phyloP scores from a whole-genome alignment of 2,113 vertebrate species.

The Dicerorhinus sumatrensis region DNA sequence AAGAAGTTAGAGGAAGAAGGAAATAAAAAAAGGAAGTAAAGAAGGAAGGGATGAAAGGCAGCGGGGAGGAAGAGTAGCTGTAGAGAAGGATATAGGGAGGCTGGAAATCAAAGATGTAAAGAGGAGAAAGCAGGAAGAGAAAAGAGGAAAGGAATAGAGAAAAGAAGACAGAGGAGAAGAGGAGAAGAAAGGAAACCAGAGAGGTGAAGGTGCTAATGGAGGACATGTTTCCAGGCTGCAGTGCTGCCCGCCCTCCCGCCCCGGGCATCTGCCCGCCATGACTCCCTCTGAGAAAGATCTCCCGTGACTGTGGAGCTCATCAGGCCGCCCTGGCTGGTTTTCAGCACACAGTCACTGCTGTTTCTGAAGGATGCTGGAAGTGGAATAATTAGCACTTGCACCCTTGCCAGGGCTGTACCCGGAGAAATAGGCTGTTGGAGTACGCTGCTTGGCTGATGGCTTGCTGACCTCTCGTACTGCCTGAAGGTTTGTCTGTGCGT shows the following conservation, averaged over 20 bases:
- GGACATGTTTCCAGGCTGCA: neutral
- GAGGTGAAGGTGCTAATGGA: neutral
- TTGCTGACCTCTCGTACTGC: neutral
- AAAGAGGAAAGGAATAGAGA: neutral
- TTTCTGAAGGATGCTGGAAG: neutral
- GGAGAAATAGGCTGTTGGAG: neutral
- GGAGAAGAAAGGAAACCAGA: neutral
- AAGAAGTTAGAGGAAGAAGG: neutral
- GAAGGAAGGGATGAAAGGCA: too few relatives aligned
- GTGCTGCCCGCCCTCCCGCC: neutral
- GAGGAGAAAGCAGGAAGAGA: neutral
- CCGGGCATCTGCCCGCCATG: fast-evolving
- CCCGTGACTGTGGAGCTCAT: neutral
- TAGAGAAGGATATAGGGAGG: neutral
- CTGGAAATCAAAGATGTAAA: neutral
- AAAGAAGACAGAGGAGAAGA: neutral
- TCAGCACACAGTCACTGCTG: neutral
- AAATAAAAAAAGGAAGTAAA: neutral
- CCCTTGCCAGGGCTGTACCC: neutral
- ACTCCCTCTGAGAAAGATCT: neutral
- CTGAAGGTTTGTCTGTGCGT: fast-evolving
- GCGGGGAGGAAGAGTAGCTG: neutral
- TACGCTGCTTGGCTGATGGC: neutral
- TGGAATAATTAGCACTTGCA: neutral
- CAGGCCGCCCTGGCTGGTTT: neutral